Evolutionary conservation across 2,113 vertebrate species (phyloP).

Genomic region (Trogon melanurus): DNA sequence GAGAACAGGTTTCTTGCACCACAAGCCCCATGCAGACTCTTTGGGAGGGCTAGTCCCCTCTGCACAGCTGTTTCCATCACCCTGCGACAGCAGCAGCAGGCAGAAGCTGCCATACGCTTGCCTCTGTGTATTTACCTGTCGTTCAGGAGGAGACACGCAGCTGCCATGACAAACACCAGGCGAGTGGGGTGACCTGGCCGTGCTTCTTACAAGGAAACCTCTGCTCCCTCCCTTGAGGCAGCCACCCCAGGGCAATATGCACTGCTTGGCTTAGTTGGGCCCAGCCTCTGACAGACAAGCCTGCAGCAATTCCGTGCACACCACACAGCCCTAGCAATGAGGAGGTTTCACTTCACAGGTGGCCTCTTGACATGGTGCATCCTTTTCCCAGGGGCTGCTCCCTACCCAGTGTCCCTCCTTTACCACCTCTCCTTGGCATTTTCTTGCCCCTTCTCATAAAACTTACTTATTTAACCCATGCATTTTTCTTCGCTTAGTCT

Average conservation of each 20-base stretch:
- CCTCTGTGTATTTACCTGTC: not conserved
- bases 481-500: constrained; percentile 8
- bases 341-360: not conserved
- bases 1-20: not conserved
- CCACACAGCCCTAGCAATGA: not conserved
- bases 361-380: not conserved
- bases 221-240: not conserved
- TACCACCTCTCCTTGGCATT: not conserved
- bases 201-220: not conserved
- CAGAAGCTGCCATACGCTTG: not conserved
- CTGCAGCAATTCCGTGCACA: not conserved
- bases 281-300: not conserved
- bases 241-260: not conserved
- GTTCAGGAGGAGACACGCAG: accelerated
- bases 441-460: not conserved
- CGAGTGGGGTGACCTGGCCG: not conserved
- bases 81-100: not conserved
- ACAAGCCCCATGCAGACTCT: not conserved
- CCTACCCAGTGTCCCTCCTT: not conserved
- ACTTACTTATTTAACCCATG: not conserved
- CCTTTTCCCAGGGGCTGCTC: not conserved
- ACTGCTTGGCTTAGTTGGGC: not conserved
- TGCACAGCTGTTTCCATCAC: not conserved
- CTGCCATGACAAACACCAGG: not conserved
- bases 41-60: not conserved